Percentiles rank a stretch among this genome's conserved stretches.
phyloP scores from a whole-genome alignment of 1,140 invertebrate species.

The Acyrthosiphon pisum region DNA sequence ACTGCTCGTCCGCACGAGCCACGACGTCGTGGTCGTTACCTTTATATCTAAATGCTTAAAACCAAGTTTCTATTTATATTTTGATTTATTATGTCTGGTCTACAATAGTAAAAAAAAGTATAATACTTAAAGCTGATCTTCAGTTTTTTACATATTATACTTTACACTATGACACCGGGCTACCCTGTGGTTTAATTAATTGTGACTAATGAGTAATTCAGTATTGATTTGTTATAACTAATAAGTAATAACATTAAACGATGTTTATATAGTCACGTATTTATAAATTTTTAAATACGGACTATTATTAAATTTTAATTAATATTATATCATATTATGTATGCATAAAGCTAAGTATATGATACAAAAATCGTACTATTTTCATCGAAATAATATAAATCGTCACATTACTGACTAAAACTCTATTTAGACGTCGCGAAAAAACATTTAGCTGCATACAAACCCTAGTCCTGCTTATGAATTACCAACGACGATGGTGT shows the following conservation, averaged over 20 bases:
- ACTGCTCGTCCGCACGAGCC: not conserved
- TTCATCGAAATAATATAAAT: too few species aligned
- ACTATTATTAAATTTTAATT: not conserved
- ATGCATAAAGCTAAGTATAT: too few species aligned
- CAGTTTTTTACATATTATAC: not conserved
- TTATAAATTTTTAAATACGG: not conserved
- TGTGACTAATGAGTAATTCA: too few species aligned
- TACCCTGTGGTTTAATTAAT: too few species aligned
- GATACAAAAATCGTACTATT: too few species aligned
- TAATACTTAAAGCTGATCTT: not conserved
- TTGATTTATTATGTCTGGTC: not conserved
- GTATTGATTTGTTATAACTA: too few species aligned
- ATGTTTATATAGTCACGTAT: not conserved
- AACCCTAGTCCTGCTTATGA: too few species aligned
- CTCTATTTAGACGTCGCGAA: too few species aligned
- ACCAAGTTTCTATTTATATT: not conserved
- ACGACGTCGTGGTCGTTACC: not conserved
- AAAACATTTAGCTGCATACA: too few species aligned
- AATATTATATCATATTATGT: too few species aligned
- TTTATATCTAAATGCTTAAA: not conserved
- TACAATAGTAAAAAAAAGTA: not conserved
- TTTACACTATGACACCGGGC: not conserved
- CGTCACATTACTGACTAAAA: too few species aligned
- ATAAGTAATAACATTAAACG: not conserved
- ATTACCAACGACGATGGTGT: too few species aligned